Conservation (phyloP, 2,797 vertebrate species). For the Bradypus variegatus region DNA sequence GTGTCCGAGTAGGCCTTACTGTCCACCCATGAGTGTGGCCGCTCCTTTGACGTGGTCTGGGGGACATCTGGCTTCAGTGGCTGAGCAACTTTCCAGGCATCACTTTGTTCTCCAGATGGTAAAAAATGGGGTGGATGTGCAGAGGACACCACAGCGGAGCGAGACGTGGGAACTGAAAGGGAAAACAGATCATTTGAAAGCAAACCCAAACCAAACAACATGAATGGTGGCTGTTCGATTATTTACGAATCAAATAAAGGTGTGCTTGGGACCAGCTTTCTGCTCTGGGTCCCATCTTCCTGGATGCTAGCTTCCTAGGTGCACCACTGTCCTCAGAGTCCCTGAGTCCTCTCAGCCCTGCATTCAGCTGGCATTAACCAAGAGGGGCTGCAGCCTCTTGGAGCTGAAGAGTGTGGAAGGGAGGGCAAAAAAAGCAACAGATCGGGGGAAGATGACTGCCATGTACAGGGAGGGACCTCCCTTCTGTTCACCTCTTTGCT, state of each 20-base stretch:
- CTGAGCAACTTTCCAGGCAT: conserved; percentile 73
- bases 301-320: fast-evolving
- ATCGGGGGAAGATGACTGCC: no score
- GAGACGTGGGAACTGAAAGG: conserved; percentile 69
- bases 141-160: conserved; percentile 66
- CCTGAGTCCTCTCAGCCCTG: no score
- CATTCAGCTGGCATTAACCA: neutral
- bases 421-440: neutral
- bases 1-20: conserved; percentile 93
- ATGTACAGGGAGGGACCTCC: no score
- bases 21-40: conserved; percentile 86
- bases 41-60: conserved; percentile 75
- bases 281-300: fast-evolving
- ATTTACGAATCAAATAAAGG: neutral
- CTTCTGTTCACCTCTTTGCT: no score
- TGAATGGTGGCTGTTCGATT: neutral
- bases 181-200: conserved; percentile 55
- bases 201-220: neutral
- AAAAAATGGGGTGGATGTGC: conserved; percentile 63
- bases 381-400: no score
- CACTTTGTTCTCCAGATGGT: conserved; percentile 73
- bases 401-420: neutral
- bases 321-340: fast-evolving
- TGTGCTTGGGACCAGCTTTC: neutral
- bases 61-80: conserved; percentile 77